A percentile compares a stretch with the other conserved stretches of the same genome.
Evolutionary conservation across 2,888 invertebrate species (phyloP).

Genomic region (Hesperia comma): DNA sequence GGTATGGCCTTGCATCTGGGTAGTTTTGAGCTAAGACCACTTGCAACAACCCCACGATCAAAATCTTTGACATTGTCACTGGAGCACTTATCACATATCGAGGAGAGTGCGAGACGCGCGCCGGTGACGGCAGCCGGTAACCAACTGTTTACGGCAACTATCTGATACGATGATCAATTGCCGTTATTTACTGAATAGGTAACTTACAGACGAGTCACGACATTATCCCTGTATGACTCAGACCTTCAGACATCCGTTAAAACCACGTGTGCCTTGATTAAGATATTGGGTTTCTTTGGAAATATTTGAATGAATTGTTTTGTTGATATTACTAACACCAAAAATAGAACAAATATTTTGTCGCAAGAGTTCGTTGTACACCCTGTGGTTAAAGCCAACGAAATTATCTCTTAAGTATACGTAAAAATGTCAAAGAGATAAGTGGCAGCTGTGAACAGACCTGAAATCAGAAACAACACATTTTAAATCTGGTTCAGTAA

Average conservation of each 20-base stretch:
- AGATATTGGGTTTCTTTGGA: background rate
- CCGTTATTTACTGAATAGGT: background rate
- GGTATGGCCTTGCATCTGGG: background rate
- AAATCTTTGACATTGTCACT: background rate
- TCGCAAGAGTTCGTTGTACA: no score
- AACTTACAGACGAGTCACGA: background rate
- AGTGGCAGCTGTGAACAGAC: no score
- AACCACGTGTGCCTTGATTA: background rate
- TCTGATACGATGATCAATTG: conserved; percentile 3
- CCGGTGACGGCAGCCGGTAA: conserved; percentile 4
- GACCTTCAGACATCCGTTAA: background rate
- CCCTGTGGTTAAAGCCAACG: no score
- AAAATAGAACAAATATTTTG: no score
- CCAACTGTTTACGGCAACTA: conserved; percentile 11
- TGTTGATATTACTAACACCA: no score
- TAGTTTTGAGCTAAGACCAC: background rate
- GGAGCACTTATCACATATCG: background rate
- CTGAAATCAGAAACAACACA: no score
- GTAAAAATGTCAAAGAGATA: no score
- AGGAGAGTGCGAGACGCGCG: background rate
- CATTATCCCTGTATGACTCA: background rate
- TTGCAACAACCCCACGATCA: background rate
- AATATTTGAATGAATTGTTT: background rate
- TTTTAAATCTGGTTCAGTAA: no score
- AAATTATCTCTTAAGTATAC: no score